Percentiles rank a stretch among this genome's conserved stretches.
These are phyloP conservation scores for Campoplex capitator DNA, from an alignment of 2,888 invertebrate genomes.

Conservation along the genomic window DNA sequence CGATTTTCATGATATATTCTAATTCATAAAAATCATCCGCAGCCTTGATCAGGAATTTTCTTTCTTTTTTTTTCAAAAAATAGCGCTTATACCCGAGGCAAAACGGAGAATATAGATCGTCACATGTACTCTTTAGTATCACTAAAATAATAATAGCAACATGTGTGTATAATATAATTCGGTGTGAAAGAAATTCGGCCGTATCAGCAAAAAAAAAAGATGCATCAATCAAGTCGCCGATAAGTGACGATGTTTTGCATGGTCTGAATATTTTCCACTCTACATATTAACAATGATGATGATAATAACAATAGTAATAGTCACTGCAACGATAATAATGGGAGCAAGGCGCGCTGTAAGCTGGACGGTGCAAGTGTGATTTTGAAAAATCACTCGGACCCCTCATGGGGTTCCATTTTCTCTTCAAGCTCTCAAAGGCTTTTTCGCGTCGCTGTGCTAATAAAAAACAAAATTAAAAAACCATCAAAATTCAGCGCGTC, in stretches of 20 bases:
- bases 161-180: neutral
- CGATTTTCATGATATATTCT: neutral
- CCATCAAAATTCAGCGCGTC: conserved; percentile 23
- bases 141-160: conserved; percentile 8
- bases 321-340: conserved; percentile 15
- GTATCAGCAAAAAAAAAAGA: neutral
- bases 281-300: conserved; percentile 6
- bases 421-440: conserved; percentile 9
- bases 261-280: neutral
- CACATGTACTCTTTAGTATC: conserved; percentile 17
- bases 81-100: conserved; percentile 50
- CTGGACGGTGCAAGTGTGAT: conserved; percentile 49
- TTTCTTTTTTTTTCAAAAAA: conserved; percentile 58
- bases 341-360: conserved; percentile 31
- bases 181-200: neutral
- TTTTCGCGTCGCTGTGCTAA: neutral
- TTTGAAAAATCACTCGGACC: conserved; percentile 29
- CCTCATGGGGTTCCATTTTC: conserved; percentile 44
- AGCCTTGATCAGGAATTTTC: conserved; percentile 63
- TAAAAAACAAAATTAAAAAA: conserved; percentile 1
- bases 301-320: conserved; percentile 14
- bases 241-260: neutral
- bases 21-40: conserved; percentile 22
- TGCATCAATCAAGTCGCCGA: neutral
- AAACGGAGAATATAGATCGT: conserved; percentile 41